Evolutionary conservation across 2,113 vertebrate genomes (phyloP).

Genomic region (Columbina picui): DNA sequence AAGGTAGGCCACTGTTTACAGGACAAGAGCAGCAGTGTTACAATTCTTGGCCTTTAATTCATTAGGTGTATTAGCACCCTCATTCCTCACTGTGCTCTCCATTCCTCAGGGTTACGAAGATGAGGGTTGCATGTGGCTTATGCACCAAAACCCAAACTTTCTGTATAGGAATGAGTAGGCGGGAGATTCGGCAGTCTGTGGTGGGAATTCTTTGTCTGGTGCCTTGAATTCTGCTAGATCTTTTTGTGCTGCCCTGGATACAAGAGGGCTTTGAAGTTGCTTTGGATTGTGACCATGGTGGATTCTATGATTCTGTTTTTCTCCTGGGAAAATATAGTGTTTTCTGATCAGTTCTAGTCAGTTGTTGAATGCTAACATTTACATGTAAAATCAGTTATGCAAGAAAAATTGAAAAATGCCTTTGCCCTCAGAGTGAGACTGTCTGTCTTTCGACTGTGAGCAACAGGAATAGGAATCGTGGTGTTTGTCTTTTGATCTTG

Average conservation of each 20-base stretch:
- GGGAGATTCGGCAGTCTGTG: not conserved
- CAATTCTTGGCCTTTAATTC: not conserved
- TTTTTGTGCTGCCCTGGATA: not conserved
- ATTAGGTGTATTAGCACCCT: not conserved
- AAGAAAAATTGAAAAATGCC: not conserved
- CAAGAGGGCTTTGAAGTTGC: not conserved
- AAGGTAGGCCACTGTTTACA: not conserved
- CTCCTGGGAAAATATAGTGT: not conserved
- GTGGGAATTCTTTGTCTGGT: not conserved
- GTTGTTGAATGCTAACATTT: not conserved
- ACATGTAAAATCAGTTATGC: not conserved
- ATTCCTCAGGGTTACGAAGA: not conserved
- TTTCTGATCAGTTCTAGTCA: not conserved
- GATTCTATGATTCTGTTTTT: not conserved
- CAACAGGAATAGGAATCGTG: not conserved
- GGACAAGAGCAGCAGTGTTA: not conserved
- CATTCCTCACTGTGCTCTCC: not conserved
- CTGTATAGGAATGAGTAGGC: not conserved
- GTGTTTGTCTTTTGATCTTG: not conserved
- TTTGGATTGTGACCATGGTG: not conserved
- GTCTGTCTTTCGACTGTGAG: not conserved
- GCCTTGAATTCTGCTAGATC: not conserved
- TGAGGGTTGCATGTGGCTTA: not conserved
- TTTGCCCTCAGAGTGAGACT: not conserved
- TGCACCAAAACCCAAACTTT: not conserved